Percentiles rank a stretch among this genome's conserved stretches.
These are phyloP conservation scores for Thysanoteuthis rhombus DNA, from an alignment of 2,888 invertebrate genomes.

Conservation along the genomic window DNA sequence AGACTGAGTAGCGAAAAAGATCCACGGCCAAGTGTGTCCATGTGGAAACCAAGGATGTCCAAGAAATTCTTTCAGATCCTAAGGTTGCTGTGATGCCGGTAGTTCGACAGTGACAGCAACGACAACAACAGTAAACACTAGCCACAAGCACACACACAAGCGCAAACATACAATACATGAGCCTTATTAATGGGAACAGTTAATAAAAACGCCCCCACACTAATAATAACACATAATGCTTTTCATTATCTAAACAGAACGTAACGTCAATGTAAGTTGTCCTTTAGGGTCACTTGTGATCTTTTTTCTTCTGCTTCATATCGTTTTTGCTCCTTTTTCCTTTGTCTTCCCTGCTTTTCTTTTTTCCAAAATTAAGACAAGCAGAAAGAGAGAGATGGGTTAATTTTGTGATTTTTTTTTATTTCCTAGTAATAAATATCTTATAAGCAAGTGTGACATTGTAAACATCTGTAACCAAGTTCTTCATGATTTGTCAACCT, in stretches of 20 bases:
- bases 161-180: not conserved
- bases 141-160: not conserved
- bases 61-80: slow-evolving; percentile 14
- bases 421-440: not conserved
- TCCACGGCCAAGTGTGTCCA: slow-evolving; percentile 27
- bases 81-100: not conserved
- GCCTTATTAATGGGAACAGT: not conserved
- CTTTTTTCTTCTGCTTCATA: not conserved
- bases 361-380: not conserved
- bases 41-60: slow-evolving; percentile 19
- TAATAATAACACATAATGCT: not conserved
- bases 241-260: not conserved
- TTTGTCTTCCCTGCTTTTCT: not conserved
- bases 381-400: not conserved
- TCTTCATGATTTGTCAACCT: not conserved
- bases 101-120: not conserved
- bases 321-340: not conserved
- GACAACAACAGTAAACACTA: not conserved
- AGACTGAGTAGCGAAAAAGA: not conserved
- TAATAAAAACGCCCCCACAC: not conserved
- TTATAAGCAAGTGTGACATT: not conserved
- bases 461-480: not conserved
- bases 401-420: not conserved
- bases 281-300: not conserved
- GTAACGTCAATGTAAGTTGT: not conserved